These are phyloP conservation scores for Carollia perspicillata DNA, from an alignment of 2,113 vertebrate species.

Conservation along the genomic window DNA sequence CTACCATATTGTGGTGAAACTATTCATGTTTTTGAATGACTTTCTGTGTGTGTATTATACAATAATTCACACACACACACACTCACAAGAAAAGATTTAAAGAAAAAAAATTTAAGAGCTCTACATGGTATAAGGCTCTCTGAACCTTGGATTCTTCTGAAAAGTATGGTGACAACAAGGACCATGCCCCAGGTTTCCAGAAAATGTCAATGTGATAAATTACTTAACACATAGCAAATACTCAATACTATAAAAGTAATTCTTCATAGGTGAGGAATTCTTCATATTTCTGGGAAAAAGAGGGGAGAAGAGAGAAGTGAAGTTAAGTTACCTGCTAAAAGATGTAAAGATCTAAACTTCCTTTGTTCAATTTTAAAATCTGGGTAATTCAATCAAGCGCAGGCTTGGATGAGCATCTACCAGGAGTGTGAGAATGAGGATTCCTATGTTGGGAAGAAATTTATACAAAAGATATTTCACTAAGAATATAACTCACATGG, in stretches of 20 bases:
- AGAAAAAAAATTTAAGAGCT: neutral
- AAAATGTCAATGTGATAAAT: neutral
- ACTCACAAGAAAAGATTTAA: neutral
- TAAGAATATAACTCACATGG: neutral
- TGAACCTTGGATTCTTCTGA: neutral
- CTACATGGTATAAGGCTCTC: neutral
- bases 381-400: neutral
- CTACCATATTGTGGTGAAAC: neutral
- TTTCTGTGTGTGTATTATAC: neutral
- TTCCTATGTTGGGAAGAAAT: neutral
- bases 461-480: neutral
- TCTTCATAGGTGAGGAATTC: neutral
- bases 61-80: neutral
- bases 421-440: neutral
- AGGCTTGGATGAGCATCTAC: neutral
- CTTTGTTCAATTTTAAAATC: neutral
- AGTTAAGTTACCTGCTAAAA: neutral
- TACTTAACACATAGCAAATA: neutral
- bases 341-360: neutral
- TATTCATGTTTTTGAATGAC: neutral
- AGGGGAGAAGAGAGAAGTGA: neutral
- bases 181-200: neutral
- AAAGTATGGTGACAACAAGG: neutral
- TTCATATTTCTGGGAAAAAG: neutral
- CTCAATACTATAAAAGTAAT: neutral